Evolutionary conservation across 1,140 invertebrate species (phyloP).

Genomic region (Zaprionus tsacasi): DNA sequence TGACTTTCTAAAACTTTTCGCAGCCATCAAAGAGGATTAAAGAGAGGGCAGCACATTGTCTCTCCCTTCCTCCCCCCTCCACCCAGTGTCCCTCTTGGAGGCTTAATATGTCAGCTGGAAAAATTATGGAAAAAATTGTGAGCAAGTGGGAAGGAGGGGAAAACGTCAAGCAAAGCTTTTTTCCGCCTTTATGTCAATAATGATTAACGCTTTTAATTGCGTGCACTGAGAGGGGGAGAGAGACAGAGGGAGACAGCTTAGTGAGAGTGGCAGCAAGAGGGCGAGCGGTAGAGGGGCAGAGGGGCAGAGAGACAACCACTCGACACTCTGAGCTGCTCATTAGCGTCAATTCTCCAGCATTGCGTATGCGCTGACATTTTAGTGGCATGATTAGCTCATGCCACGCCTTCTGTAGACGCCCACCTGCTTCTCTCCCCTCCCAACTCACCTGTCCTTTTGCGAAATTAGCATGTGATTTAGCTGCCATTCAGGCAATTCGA

Average conservation of each 20-base stretch:
- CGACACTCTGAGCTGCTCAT: slow-evolving; percentile 43
- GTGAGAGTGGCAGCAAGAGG: not conserved
- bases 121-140: slow-evolving; percentile 38
- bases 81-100: not conserved
- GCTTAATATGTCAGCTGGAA: slow-evolving; percentile 69
- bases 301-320: not conserved
- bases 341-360: slow-evolving; percentile 67
- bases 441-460: slow-evolving; percentile 2
- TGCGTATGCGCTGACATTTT: slow-evolving; percentile 59
- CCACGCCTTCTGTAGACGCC: not conserved
- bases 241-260: not conserved
- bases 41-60: not conserved
- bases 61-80: not conserved
- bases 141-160: not conserved
- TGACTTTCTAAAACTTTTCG: slow-evolving; percentile 42
- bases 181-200: slow-evolving; percentile 59
- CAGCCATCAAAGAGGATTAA: slow-evolving; percentile 40
- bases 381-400: slow-evolving; percentile 67
- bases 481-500: slow-evolving; percentile 70
- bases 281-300: too few relatives aligned
- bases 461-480: slow-evolving; percentile 72
- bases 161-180: slow-evolving; percentile 38
- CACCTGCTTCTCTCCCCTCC: too few relatives aligned
- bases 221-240: not conserved
- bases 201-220: slow-evolving; percentile 74